Evolutionary conservation across 2,888 invertebrate genomes (phyloP), one percentile per base, ranked within the genome.

Genomic region (Morpho helenor): DNA sequence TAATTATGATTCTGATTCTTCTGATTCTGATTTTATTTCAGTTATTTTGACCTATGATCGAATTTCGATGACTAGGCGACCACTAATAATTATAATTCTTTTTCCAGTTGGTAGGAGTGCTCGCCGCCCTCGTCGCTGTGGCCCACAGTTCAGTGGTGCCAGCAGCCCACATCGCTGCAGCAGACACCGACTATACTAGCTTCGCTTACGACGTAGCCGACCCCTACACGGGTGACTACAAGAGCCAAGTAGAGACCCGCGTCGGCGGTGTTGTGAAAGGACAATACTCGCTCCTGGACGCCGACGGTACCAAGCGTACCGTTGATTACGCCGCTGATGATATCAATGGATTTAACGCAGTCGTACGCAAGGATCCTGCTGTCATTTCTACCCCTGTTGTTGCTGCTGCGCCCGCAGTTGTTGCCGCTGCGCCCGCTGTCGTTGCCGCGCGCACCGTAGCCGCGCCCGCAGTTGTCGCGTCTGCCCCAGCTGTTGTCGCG

Each of bases 321-420:
- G 92, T 92, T 1, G 92, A 92, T 78, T 92, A 92, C 80, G 81
- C 89, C 52, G 92, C 92, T 59, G 92, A 92, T 71, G 89, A 91
- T 59, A 73, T 91, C 58, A 91, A 92, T 67, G 92, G 92, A 22
- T 92, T 92, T 80, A 92, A 92, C 80, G 92, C 92, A 44, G 86
- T 92, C 22, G 92, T 92, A 40, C 87, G 89, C 69, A 91, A 91
- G 63, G 91, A 91, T 65, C 86, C 92, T 42, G 84, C 78, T 44
- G 76, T 82, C 48, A 74, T 80, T 5, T 71, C 86, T 39, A 72
- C 80, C 2, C 79, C 84, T 3, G 79, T 80, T 23, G 81, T 76
- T 9, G 76, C 79, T 31, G 63, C 76, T 7, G 69, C 76, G 7
- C 74, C 75, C 0, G 31, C 31, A 5, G 76, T 70, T 1, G 79